Conservation (phyloP, 1,140 invertebrate species). For the Hyles vespertilio region DNA sequence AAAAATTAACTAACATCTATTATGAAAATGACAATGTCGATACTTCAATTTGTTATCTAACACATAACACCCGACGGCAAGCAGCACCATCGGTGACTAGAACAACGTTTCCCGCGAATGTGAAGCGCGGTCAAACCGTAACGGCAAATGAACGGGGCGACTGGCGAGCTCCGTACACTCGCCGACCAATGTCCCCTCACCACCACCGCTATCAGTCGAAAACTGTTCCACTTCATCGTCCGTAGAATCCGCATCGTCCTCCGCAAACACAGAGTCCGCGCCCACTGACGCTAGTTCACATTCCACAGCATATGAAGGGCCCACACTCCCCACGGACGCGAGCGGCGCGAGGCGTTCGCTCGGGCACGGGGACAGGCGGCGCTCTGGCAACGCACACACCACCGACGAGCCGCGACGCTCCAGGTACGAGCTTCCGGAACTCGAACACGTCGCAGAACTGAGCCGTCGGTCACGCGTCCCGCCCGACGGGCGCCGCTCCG, state of each 20-base stretch:
- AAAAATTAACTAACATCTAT: slow-evolving; percentile 4
- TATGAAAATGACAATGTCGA: slow-evolving; percentile 38
- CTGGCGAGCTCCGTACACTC: slow-evolving; percentile 56
- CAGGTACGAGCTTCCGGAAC: slow-evolving; percentile 87
- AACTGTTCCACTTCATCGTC: slow-evolving; percentile 88
- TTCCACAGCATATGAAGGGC: slow-evolving; percentile 80
- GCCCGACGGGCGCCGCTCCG: slow-evolving; percentile 69
- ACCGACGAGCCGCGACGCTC: slow-evolving; percentile 86
- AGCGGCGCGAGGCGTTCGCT: slow-evolving; percentile 85
- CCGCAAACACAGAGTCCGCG: slow-evolving; percentile 85
- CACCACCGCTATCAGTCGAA: slow-evolving; percentile 85
- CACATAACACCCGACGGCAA: slow-evolving; percentile 44
- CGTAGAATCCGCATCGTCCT: slow-evolving; percentile 83
- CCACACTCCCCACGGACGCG: slow-evolving; percentile 86
- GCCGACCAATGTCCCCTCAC: slow-evolving; percentile 37
- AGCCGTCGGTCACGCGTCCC: slow-evolving; percentile 80
- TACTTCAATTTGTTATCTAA: slow-evolving; percentile 57
- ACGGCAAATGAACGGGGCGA: slow-evolving; percentile 37
- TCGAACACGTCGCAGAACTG: slow-evolving; percentile 88
- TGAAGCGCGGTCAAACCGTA: slow-evolving; percentile 46
- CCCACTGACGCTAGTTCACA: slow-evolving; percentile 82
- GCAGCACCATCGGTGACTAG: slow-evolving; percentile 41
- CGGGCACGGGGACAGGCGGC: slow-evolving; percentile 84
- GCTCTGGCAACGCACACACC: slow-evolving; percentile 81
- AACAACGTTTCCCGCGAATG: slow-evolving; percentile 68